Conservation (phyloP, 64 coral and sea anemone species). For the Orbicella faveolata region DNA sequence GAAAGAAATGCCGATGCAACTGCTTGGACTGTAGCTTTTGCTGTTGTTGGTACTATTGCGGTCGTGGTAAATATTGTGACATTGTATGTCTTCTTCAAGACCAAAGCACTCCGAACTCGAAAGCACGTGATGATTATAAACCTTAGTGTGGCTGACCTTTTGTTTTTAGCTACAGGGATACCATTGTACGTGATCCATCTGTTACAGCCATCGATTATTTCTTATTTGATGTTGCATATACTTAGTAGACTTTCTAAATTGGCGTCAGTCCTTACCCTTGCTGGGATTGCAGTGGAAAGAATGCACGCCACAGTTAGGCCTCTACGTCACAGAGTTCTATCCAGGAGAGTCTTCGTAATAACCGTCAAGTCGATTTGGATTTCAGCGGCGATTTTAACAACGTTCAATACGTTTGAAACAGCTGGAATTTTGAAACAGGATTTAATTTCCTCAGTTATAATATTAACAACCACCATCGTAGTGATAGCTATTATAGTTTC, state of each 20-base stretch:
- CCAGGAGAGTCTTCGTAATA: not conserved
- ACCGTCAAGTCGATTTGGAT: not conserved
- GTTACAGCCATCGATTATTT: not conserved
- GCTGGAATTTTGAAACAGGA: not conserved
- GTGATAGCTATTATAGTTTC: not conserved
- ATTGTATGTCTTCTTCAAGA: not conserved
- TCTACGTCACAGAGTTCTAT: not conserved
- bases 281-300: not conserved
- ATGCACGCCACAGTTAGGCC: not conserved
- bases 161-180: not conserved
- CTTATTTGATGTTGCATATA: not conserved
- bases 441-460: not conserved
- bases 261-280: not conserved
- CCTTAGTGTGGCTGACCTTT: conserved; percentile 20
- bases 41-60: not conserved
- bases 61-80: not conserved
- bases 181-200: not conserved
- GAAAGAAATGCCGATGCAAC: not conserved
- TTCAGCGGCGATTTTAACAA: not conserved
- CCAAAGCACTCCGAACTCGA: not conserved
- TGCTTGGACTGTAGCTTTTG: not conserved
- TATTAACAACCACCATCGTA: not conserved
- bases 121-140: conserved; percentile 22
- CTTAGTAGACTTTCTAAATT: not conserved
- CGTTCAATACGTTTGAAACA: not conserved